Evolutionary conservation across 2,888 invertebrate species (phyloP).

Genomic region (Scaptomyza cyrtandrae): DNA sequence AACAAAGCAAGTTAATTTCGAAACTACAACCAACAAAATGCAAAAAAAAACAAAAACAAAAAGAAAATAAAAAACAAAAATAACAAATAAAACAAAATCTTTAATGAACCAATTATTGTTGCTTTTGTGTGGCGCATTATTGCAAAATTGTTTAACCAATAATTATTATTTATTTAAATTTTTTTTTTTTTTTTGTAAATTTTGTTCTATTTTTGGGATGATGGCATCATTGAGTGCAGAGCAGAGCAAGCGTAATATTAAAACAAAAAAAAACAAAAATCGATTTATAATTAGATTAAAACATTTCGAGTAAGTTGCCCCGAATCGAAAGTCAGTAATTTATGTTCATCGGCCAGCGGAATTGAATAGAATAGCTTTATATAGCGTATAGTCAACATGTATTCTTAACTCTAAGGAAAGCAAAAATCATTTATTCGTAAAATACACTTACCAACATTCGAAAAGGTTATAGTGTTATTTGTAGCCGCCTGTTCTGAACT

Average conservation of each 20-base stretch:
- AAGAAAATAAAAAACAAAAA: slow-evolving; percentile 40
- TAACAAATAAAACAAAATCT: slow-evolving; percentile 72
- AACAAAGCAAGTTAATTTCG: slow-evolving; percentile 62
- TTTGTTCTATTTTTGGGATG: slow-evolving; percentile 74
- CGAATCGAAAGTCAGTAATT: slow-evolving; percentile 76
- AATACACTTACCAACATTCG: slow-evolving; percentile 1
- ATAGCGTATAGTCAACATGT: slow-evolving; percentile 15
- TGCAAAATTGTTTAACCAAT: slow-evolving; percentile 49
- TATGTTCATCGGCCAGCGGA: slow-evolving; percentile 46
- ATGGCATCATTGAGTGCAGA: slow-evolving; percentile 83
- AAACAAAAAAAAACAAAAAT: slow-evolving; percentile 26
- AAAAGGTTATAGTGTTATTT: neutral
- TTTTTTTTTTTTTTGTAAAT: slow-evolving; percentile 19
- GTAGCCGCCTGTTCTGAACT: slow-evolving; percentile 56
- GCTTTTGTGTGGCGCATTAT: slow-evolving; percentile 62
- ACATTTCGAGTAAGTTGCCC: slow-evolving; percentile 5
- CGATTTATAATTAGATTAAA: slow-evolving; percentile 21
- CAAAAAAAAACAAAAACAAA: slow-evolving; percentile 49
- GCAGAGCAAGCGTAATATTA: slow-evolving; percentile 55
- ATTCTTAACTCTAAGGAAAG: slow-evolving; percentile 40
- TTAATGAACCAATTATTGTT: slow-evolving; percentile 65
- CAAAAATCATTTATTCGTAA: slow-evolving; percentile 17
- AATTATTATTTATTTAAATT: slow-evolving; percentile 55
- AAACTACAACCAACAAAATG: slow-evolving; percentile 50
- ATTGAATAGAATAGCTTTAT: slow-evolving; percentile 34